Conservation (phyloP, 2,888 invertebrate species). For the Gastrophysa polygoni region DNA sequence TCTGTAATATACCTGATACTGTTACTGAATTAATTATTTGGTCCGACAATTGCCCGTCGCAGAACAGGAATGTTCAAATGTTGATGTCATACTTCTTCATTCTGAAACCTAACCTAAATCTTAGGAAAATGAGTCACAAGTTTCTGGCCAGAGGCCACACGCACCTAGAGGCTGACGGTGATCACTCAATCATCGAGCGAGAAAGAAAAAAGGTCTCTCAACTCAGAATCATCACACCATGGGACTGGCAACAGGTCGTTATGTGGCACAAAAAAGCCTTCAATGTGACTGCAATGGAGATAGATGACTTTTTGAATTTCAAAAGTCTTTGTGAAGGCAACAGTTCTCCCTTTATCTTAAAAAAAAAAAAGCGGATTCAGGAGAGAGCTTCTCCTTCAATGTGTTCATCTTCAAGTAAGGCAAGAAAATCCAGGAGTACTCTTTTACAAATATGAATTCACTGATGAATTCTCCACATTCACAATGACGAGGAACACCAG, state of each 20-base stretch:
- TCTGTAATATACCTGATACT: neutral
- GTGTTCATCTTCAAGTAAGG: too few relatives aligned
- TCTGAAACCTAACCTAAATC: constrained; percentile 6
- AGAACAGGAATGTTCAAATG: constrained; percentile 19
- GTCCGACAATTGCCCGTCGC: constrained; percentile 23
- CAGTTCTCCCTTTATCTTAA: too few relatives aligned
- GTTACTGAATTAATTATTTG: constrained; percentile 12
- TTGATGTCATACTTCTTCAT: constrained; percentile 22
- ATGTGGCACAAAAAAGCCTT: too few relatives aligned
- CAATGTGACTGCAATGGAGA: neutral
- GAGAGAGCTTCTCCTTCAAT: too few relatives aligned
- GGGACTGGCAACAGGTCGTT: neutral
- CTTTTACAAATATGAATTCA: too few relatives aligned
- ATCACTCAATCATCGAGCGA: constrained; percentile 27
- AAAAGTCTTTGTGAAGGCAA: too few relatives aligned
- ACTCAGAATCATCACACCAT: too few relatives aligned
- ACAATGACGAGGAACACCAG: too few relatives aligned
- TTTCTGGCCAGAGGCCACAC: constrained; percentile 18
- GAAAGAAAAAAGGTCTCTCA: constrained; percentile 26
- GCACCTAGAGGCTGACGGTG: constrained; percentile 24
- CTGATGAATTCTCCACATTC: too few relatives aligned
- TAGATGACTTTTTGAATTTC: too few relatives aligned
- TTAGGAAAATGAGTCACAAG: constrained; percentile 10
- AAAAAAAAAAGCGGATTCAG: too few relatives aligned
- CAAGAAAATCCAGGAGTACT: too few relatives aligned